Evolutionary conservation across 2,797 vertebrate genomes (phyloP).

Genomic region (Poeciliopsis presidionis): DNA sequence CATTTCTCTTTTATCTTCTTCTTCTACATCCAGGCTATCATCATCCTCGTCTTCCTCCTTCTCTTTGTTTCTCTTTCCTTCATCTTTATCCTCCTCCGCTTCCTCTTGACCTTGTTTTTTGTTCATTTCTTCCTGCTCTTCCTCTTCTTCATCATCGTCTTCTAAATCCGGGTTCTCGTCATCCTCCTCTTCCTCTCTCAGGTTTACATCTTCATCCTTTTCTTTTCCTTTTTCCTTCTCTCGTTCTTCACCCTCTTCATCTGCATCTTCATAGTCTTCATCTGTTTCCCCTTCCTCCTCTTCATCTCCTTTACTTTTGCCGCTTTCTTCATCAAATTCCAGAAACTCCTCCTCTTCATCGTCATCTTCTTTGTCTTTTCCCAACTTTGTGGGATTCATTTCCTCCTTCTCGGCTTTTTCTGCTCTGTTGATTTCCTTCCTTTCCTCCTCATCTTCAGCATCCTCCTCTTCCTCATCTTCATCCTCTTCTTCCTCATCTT

Average conservation of each 20-base stretch:
- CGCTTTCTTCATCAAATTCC: neutral
- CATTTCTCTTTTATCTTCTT: fast-evolving
- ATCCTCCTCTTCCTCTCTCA: neutral
- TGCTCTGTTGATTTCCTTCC: neutral
- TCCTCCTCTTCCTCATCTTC: neutral
- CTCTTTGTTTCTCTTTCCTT: neutral
- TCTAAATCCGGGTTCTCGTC: neutral
- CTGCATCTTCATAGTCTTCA: neutral
- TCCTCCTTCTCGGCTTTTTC: neutral
- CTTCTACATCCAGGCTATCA: neutral
- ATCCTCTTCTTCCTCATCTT: neutral
- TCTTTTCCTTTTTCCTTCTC: neutral
- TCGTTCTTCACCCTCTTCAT: neutral
- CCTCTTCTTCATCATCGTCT: neutral
- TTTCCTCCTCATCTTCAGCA: neutral
- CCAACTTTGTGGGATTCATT: neutral
- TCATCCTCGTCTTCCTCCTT: neutral
- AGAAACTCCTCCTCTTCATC: neutral
- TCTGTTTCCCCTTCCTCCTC: conserved; percentile 3
- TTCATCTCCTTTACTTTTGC: neutral
- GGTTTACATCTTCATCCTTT: neutral
- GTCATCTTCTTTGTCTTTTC: neutral
- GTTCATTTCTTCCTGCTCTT: fast-evolving
- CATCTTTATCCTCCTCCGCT: neutral
- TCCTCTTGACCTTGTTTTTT: neutral